Conservation (phyloP, 2,888 invertebrate species). For the Caenorhabditis sp. region DNA sequence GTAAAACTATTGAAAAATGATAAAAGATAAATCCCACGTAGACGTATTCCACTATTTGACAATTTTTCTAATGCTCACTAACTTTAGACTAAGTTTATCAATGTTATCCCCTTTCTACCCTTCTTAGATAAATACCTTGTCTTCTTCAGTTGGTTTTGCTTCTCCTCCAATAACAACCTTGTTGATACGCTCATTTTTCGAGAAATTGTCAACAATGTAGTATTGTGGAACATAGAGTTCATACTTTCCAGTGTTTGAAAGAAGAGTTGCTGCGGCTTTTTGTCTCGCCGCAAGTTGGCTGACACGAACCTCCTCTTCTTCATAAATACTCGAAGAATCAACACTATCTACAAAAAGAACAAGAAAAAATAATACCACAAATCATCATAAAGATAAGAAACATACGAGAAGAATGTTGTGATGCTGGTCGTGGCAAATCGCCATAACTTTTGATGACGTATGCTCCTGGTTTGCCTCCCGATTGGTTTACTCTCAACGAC, state of each 20-base stretch:
- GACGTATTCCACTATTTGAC: no score
- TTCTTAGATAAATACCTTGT: no score
- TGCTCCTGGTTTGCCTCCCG: conserved; percentile 24
- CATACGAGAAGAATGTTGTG: conserved; percentile 31
- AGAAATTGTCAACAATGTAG: conserved; percentile 45
- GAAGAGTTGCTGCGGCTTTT: conserved; percentile 43
- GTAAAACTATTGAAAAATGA: no score
- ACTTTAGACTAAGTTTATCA: no score
- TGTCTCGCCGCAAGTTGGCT: conserved; percentile 44
- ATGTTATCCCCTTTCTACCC: no score
- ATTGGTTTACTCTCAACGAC: conserved; percentile 33
- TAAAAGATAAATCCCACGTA: no score
- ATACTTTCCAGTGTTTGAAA: conserved; percentile 41
- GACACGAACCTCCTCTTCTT: conserved; percentile 48
- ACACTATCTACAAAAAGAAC: conserved; percentile 21
- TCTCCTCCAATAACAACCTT: conserved; percentile 63
- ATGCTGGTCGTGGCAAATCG: conserved; percentile 8
- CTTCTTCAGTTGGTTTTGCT: conserved; percentile 52
- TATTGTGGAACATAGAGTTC: conserved; percentile 47
- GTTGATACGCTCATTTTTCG: conserved; percentile 48
- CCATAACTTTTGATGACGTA: conserved; percentile 4
- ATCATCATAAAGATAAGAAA: background rate
- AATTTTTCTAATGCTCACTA: no score
- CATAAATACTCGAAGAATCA: conserved; percentile 43
- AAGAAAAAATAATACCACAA: background rate